Conservation (phyloP, 2,888 invertebrate species). For the Agrochola lychnidis region DNA sequence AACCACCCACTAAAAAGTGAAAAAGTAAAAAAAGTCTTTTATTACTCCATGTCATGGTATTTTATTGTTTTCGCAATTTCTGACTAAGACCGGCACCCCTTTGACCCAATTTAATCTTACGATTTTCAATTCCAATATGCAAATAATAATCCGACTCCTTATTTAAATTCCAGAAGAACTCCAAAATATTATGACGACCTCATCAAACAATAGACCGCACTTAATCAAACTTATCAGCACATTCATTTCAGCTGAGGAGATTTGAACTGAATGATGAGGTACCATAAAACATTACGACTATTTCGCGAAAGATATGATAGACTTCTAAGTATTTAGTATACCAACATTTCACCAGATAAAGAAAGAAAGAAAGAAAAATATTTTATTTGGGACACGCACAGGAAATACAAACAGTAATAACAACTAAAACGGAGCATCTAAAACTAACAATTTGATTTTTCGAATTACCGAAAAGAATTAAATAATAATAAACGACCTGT, state of each 20-base stretch:
- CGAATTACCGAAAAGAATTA: too few species aligned
- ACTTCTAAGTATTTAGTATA: background rate
- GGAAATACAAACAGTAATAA: too few species aligned
- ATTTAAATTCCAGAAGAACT: slow-evolving; percentile 48
- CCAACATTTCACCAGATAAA: background rate
- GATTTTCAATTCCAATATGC: slow-evolving; percentile 45
- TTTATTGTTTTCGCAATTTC: background rate
- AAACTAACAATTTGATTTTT: too few species aligned
- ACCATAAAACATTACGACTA: slow-evolving; percentile 13
- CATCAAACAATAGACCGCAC: slow-evolving; percentile 40
- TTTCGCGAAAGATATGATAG: background rate
- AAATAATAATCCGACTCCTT: slow-evolving; percentile 45
- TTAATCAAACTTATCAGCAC: slow-evolving; percentile 40
- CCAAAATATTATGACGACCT: slow-evolving; percentile 29
- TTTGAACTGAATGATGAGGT: slow-evolving; percentile 13
- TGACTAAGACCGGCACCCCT: background rate
- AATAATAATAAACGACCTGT: too few species aligned
- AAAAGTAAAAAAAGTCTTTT: too few species aligned
- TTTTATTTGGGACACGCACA: too few species aligned
- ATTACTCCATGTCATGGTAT: too few species aligned
- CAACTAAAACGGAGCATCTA: too few species aligned
- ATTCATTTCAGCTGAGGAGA: slow-evolving; percentile 10
- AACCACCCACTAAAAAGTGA: too few species aligned
- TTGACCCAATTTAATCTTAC: slow-evolving; percentile 45
- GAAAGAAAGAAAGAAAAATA: too few species aligned